Base-by-base conservation (phyloP, 2,797 vertebrate species). In the Notolabrus celidotus region DNA sequence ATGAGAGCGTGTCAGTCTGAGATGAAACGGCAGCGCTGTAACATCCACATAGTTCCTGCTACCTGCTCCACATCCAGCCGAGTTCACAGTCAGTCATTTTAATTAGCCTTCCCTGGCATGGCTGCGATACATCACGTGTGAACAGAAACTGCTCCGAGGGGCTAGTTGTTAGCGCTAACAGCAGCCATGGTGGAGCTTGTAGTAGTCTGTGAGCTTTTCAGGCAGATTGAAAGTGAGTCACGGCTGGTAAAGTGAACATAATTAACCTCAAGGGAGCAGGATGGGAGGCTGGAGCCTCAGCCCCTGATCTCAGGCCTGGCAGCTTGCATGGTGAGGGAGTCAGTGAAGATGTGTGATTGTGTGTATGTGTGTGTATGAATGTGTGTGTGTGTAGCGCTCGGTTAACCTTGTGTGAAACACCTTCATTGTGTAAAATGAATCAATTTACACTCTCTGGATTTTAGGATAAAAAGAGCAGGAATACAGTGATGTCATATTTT, bases 201-300 rank as follows among this genome's bases (percentile, higher is more conserved):
- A 74, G 68, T 74, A 29, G 77, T 74, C 66, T 53, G 71, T 68
- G 74, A 73, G 80, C 82, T 75, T 71, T 31, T 66, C 72, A 82
- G 86, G 65, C 82, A 80, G 78, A 85, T 70, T 86, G 70, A 80
- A 76, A 76, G 77, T 73, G 79, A 84, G 87, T 87, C 85, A 81
- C 74, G 85, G 86, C 86, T 89, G 89, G 84, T 89, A 91, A 92
- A 92, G 88, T 82, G 85, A 86, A 88, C 74, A 86, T 93, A 94
- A 94, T 92, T 90, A 93, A 93, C 88, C 91, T 80, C 92, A 38
- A 62, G 91, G 88, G 91, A 90, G 84, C 74, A 77, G 74, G 76
- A 80, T 16, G 45, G 85, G 85, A 90, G 82, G 77, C 74, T 64
- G 54, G 52, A 89, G 74, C 72, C 49, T 78, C 64, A 75, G 49